phyloP scores from a whole-genome alignment of 2,113 vertebrate species.

The Xiphophorus hellerii region DNA sequence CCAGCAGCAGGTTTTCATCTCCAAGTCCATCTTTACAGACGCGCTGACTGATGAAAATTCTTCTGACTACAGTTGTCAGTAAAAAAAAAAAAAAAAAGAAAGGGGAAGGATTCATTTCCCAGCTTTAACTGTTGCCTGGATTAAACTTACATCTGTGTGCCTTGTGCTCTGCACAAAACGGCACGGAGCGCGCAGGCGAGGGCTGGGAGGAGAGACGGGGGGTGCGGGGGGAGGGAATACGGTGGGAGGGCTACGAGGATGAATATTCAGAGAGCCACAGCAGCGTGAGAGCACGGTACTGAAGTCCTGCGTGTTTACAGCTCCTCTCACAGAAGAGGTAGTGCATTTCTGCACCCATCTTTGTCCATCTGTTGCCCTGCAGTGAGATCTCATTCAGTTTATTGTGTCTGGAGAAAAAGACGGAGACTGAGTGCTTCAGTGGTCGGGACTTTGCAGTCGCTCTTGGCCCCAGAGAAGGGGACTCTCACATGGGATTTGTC shows the following conservation, averaged over 20 bases:
- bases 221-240: constrained; percentile 38
- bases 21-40: constrained; percentile 42
- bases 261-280: constrained; percentile 56
- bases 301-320: constrained; percentile 52
- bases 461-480: constrained; percentile 46
- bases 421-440: constrained; percentile 21
- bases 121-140: constrained; percentile 56
- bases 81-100: constrained; percentile 8
- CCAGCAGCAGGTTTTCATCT: constrained; percentile 54
- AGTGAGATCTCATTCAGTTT: constrained; percentile 35
- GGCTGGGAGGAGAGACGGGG: constrained; percentile 37
- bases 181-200: constrained; percentile 50
- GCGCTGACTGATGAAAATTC: constrained; percentile 44
- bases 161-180: constrained; percentile 63
- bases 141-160: constrained; percentile 76
- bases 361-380: constrained; percentile 48
- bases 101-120: constrained; percentile 47
- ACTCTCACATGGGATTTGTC: constrained; percentile 60
- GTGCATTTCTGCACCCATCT: constrained; percentile 24
- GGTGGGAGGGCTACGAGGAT: constrained; percentile 64
- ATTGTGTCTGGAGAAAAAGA: constrained; percentile 38
- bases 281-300: constrained; percentile 52
- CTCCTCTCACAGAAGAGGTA: constrained; percentile 35
- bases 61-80: constrained; percentile 29
- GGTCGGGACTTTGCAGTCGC: constrained; percentile 38